Evolutionary conservation across 37 sponge, comb jelly and placozoan genomes (phyloP), one percentile per base, ranked within the genome.

Genomic region (Agelas oroides): DNA sequence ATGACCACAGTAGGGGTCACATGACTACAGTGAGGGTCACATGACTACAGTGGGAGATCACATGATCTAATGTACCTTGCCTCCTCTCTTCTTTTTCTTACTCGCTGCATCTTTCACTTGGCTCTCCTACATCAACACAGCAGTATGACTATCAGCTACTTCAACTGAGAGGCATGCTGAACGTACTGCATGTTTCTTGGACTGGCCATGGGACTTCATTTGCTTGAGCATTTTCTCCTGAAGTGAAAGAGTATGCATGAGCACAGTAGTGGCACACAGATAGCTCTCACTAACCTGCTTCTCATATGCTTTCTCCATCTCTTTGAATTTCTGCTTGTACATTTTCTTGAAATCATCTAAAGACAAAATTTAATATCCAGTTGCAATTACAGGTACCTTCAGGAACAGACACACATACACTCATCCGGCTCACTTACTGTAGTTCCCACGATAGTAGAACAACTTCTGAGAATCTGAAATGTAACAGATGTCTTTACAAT

Each of bases 281-380:
- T 12, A 3, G 8, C 46, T 69, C 18, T 1, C 3, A 21, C 34
- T 14, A 15, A 92, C 88, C 81, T 97, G 99, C 73, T 88, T 85
- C 12, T 88, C 88, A 70, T 87, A 99, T 53, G 91, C 97, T 59
- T 96, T 99, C 38, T 95, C 96, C 70, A 70, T 77, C 72, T 99
- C 95, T 59, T 88, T 92, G 57, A 88, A 79, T 34, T 90, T 94
- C 85, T 99, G 99, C 17, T 62, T 64, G 80, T 92, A 92, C 99
- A 99, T 99, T 88, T 90, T 95, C 92, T 99, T 99, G 86, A 99
- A 99, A 63, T 72, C 88, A 83, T 95, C 95, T 95, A 62, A 11
- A 35, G 17, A 40, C 30, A 35, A 53, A 1, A 46, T 18, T 59
- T 73, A 16, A 53, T 11, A 53, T 14, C 73, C 59, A 32, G n/a